phyloP scores from a whole-genome alignment of 2,113 vertebrate species.

The Amphilophus citrinellus region DNA sequence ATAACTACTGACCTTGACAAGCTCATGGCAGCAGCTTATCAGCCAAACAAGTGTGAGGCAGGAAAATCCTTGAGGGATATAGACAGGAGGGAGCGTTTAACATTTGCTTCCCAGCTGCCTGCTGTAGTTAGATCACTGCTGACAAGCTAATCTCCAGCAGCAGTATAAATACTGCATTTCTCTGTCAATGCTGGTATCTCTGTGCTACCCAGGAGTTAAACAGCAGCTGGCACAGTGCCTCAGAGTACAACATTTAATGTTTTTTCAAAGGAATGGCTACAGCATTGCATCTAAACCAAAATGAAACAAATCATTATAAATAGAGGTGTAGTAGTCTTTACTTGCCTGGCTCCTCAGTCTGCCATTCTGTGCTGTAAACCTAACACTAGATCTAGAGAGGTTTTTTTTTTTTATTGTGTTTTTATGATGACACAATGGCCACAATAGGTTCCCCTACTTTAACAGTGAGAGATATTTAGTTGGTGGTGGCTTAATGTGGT shows the following conservation, averaged over 20 bases:
- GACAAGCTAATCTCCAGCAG: constrained; percentile 37
- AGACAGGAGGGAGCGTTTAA: constrained; percentile 52
- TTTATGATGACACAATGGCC: no score
- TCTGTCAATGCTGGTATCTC: neutral
- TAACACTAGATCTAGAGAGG: no score
- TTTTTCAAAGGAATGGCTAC: constrained; percentile 8
- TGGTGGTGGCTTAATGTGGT: no score
- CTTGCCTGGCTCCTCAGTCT: no score
- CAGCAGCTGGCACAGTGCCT: neutral
- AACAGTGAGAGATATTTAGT: no score
- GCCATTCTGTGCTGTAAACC: no score
- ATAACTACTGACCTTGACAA: constrained; percentile 54
- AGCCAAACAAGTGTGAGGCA: constrained; percentile 44
- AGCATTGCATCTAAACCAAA: neutral
- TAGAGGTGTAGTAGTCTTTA: no score
- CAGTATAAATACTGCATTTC: constrained; percentile 8
- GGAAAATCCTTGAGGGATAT: constrained; percentile 50
- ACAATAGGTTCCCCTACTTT: no score
- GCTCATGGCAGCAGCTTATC: constrained; percentile 40
- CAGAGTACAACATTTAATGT: neutral
- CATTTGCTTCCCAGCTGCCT: constrained; percentile 64
- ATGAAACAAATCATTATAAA: no score
- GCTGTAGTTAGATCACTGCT: constrained; percentile 51
- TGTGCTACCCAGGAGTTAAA: neutral
- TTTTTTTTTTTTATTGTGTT: no score